phyloP scores from a whole-genome alignment of 2,888 invertebrate species.

The Thera obeliscata region DNA sequence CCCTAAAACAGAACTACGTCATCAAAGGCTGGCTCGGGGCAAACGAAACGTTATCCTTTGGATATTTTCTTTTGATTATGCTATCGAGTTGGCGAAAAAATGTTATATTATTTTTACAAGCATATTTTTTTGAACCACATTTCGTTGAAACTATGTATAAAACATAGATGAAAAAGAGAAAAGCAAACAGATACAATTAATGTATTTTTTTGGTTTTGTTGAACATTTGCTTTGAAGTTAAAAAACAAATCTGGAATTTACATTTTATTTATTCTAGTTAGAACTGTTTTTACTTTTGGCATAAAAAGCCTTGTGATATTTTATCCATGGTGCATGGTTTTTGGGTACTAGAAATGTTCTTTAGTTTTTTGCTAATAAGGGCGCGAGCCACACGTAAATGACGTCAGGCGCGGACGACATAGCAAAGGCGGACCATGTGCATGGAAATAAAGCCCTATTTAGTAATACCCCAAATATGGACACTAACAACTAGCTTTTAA shows the following conservation, averaged over 20 bases:
- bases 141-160: constrained; percentile 29
- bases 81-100: constrained; percentile 35
- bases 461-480: too few species aligned
- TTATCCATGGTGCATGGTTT: too few species aligned
- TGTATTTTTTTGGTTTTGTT: constrained; percentile 6
- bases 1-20: constrained; percentile 31
- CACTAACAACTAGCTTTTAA: too few species aligned
- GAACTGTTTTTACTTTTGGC: too few species aligned
- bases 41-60: constrained; percentile 46
- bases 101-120: constrained; percentile 36
- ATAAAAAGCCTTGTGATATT: too few species aligned
- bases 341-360: too few species aligned
- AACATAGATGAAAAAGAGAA: constrained; percentile 4
- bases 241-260: not conserved
- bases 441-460: too few species aligned
- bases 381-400: too few species aligned
- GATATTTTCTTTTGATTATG: constrained; percentile 58
- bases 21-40: constrained; percentile 46
- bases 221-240: not conserved
- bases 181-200: not conserved
- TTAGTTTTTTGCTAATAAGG: too few species aligned
- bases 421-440: too few species aligned
- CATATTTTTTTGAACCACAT: constrained; percentile 32
- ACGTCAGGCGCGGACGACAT: too few species aligned
- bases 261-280: too few species aligned